Percentiles rank a stretch among this genome's conserved stretches.
Conservation (phyloP, 2,888 invertebrate species). For the Leucophora obtusa region DNA sequence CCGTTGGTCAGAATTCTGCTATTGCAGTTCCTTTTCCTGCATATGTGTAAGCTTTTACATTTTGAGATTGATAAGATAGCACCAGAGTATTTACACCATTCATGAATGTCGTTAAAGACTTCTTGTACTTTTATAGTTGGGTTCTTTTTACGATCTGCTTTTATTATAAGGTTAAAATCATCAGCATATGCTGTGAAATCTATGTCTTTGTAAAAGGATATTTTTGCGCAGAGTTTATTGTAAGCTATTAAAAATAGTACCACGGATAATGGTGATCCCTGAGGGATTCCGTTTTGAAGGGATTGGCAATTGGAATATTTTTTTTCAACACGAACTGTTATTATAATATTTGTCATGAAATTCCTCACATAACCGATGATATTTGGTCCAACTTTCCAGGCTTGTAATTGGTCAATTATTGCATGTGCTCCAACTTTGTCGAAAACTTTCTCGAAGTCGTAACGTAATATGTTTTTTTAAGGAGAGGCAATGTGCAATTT, state of each 20-base stretch:
- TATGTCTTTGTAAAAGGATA: too few relatives aligned
- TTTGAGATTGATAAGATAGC: too few relatives aligned
- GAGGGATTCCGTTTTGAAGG: too few relatives aligned
- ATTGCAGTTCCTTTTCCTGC: constrained; percentile 31
- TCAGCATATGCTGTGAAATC: too few relatives aligned
- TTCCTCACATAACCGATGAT: background rate
- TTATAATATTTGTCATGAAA: constrained; percentile 13
- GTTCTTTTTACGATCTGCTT: constrained; percentile 5
- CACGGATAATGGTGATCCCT: too few relatives aligned
- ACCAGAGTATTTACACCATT: constrained; percentile 43
- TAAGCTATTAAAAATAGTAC: too few relatives aligned
- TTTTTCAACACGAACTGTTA: background rate
- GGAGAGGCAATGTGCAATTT: too few relatives aligned
- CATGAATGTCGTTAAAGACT: background rate
- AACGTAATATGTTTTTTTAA: constrained; percentile 23
- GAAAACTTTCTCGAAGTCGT: constrained; percentile 16
- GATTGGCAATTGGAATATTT: constrained; percentile 4
- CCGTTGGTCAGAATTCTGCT: background rate
- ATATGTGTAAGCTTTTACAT: constrained; percentile 41
- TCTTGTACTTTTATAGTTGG: background rate
- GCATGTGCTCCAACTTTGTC: background rate
- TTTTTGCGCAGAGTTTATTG: too few relatives aligned
- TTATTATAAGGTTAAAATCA: constrained; percentile 28
- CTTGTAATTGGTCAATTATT: background rate
- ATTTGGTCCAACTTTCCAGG: background rate